Percentiles rank a stretch among this genome's conserved stretches.
Evolutionary conservation across 2,888 invertebrate genomes (phyloP).

Genomic region (Parnassius mnemosyne): DNA sequence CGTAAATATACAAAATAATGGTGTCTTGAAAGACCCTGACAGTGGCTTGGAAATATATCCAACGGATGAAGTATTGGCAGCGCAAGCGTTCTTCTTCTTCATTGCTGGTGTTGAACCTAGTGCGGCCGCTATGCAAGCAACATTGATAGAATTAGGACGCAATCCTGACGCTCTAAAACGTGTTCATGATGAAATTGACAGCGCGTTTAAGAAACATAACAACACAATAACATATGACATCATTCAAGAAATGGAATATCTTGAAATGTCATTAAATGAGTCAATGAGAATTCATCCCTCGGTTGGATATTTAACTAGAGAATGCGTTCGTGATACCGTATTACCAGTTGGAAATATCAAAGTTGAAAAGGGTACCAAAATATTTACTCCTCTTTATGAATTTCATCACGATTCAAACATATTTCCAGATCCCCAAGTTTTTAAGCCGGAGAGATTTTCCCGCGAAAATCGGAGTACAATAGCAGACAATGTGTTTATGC

Average conservation of each 20-base stretch:
- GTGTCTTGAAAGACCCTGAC: conserved; percentile 44
- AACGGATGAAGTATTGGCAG: conserved; percentile 54
- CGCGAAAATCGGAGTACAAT: conserved; percentile 39
- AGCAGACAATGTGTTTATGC: conserved; percentile 49
- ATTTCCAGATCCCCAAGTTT: conserved; percentile 41
- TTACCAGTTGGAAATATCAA: conserved; percentile 55
- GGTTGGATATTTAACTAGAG: conserved; percentile 45
- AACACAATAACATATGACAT: conserved; percentile 47
- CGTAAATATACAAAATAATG: conserved; percentile 50
- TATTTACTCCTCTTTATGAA: conserved; percentile 52
- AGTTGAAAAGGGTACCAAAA: conserved; percentile 49
- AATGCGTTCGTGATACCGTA: conserved; percentile 46
- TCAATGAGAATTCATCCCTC: conserved; percentile 52
- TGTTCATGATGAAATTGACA: conserved; percentile 55
- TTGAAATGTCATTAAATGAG: conserved; percentile 53
- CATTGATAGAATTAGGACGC: conserved; percentile 52
- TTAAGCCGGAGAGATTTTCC: conserved; percentile 44
- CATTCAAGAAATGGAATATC: conserved; percentile 47
- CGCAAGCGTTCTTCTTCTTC: conserved; percentile 63
- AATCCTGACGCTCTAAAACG: conserved; percentile 49
- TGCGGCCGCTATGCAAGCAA: conserved; percentile 49
- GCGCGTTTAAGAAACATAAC: conserved; percentile 37
- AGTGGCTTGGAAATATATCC: conserved; percentile 51
- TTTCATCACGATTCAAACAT: conserved; percentile 64
- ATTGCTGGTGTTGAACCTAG: conserved; percentile 63